Base-by-base conservation (phyloP, 2,888 invertebrate species). In the Mystacides longicornis region DNA sequence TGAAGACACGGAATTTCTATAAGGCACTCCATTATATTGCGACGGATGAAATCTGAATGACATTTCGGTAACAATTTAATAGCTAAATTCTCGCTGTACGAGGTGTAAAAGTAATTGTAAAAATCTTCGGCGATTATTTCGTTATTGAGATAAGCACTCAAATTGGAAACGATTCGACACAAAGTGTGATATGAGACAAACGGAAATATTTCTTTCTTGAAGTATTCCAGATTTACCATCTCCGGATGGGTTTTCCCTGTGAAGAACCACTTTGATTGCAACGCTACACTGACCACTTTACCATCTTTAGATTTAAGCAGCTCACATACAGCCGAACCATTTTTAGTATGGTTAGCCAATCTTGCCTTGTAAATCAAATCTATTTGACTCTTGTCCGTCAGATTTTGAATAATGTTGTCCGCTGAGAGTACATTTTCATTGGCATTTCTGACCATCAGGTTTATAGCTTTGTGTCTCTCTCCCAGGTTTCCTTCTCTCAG, bases 231-330 rank as follows among this genome's bases (percentile, higher is more conserved):
- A 23, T 64, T 63, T 1, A 66, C 58, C 1, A 67, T 31, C 0
- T 60, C 48, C 3, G 57, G 54, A 48, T 65, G 56, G 1, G 57
- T 60, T n/a, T 7, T 18, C 0, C 64, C 64, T 4, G 64, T 51
- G 52, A 71, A 71, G 22, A 70, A 67, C 65, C 67, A 66, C 1
- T 54, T 56, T 0, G 65, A 64, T 4, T 63, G 61, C 7, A 71
- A 49, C 1, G 68, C 71, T 27, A 63, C 62, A 4, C 63, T 61
- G 5, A 67, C 61, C 1, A 71, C 37, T 3, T 54, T 50, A 7
- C 52, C 4, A 45, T 71, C 66, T 1, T 66, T 65, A 2, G 69
- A 69, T 50, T 64, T 67, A 0, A 72, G 60, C 0, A 67, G 67
- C 5, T 65, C 62, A 4, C 64, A 56, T 2, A 69, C 58, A 1